Evolutionary conservation across 2,113 vertebrate genomes (phyloP), one percentile per base, ranked within the genome.

Genomic region (Catharus bicknelli): DNA sequence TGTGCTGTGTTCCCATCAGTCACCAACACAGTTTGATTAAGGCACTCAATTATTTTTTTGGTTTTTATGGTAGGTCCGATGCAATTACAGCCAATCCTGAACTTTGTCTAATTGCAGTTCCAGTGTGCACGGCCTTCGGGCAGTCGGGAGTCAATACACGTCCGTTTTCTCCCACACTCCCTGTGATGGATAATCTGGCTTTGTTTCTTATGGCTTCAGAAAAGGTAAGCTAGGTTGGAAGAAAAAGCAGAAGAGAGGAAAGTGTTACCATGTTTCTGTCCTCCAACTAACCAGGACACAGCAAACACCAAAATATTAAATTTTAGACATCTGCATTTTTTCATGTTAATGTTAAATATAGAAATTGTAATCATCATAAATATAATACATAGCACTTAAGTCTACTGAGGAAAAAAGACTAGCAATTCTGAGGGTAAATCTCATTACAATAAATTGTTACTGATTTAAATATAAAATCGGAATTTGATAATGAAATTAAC

Each of bases 191-290:
- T 97, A 99, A 97, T 97, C 99, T 98, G 98, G 99, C 99, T 98
- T 99, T 99, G 98, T 99, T 99, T 98, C 99, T 98, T 99, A 99
- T 99, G 98, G 99, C 99, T 99, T 99, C 98, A 94, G 99, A 99
- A 98, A 99, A 99, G 95, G 99, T 98, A 98, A 99, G 98, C 99
- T 99, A 96, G 93, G 96, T 95, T 94, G 90, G 95, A 90, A 80
- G 82, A 76, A 95, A 95, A 91, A 91, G 74, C 83, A 93, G 75
- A 94, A 91, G 85, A 92, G 47, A 94, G 78, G 69, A 80, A 45
- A 81, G 83, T 88, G 96, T 98, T 98, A 98, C 21, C 54, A 96
- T 66, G 83, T 51, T 93, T 95, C 96, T 96, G 82, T 86, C 72
- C 88, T 93, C 77, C 69, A 27, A 30, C 38, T 53, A 50, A 30